Evolutionary conservation across 2,113 vertebrate genomes (phyloP), one percentile per base, ranked within the genome.

Genomic region (Gasterosteus aculeatus): DNA sequence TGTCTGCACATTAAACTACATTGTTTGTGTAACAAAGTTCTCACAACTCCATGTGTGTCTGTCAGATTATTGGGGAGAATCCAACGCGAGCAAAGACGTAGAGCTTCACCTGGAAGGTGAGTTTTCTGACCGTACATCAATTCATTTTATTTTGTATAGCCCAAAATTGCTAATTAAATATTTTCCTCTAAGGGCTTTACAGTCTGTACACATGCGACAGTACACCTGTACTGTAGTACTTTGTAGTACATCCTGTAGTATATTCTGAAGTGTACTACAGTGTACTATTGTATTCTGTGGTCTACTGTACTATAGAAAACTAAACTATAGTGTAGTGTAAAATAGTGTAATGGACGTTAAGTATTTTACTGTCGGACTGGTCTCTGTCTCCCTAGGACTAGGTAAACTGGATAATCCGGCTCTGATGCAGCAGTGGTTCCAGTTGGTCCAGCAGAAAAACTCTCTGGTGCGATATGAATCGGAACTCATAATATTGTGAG

Each of bases 371-470:
- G 5, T 6, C 35, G 5, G 33, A 33, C 33, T 38, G 35, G 6
- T n/a, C 47, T 19, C 46, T 19, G 16, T 59, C 7, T 22, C 74
- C 80, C 72, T 86, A 99, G 97, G 97, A 63, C 95, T 97, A 92
- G 95, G 96, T 49, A 96, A 95, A 90, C 95, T 96, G 84, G 97
- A 98, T 14, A 95, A 96, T 75, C 95, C 95, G 11, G 95, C 93
- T 71, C 95, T 99, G 86, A 99, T 99, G 98, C 97, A 97, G 88
- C 96, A 97, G 85, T 99, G 97, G 98, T 98, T 99, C 93, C 95
- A 95, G 69, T 88, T 99, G 90, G 97, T 98, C 60, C 97, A 98
- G 83, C 96, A 98, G 92, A 99, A 98, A 87, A 99, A 98, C 0
- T 90, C 94, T 26, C 91, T 99, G 89, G 95, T 98, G 83, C 96